Evolutionary conservation across 2,113 vertebrate genomes (phyloP).

Genomic region (Eira barbara): DNA sequence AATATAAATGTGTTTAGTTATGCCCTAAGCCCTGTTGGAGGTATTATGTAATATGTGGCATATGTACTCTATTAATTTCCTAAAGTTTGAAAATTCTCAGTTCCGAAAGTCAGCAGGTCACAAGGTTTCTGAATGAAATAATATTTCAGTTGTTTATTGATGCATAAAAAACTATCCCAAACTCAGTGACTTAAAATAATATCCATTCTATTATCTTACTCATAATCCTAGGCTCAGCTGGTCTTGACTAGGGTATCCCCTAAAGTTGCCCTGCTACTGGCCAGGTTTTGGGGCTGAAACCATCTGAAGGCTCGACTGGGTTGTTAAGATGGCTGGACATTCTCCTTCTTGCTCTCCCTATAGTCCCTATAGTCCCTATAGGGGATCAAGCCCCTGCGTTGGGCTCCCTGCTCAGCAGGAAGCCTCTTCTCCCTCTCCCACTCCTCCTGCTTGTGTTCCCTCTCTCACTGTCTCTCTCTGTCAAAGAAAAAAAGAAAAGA

Average conservation of each 20-base stretch:
- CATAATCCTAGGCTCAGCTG: neutral
- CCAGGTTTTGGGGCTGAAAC: neutral
- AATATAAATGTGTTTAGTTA: constrained; percentile 38
- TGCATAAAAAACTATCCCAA: neutral
- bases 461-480: too few species aligned
- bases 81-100: constrained; percentile 1
- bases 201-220: neutral
- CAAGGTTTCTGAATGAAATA: neutral
- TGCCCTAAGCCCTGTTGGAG: neutral
- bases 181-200: neutral
- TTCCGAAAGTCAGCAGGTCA: neutral
- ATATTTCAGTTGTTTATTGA: neutral
- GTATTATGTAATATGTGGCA: neutral
- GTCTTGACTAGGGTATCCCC: neutral
- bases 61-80: constrained; percentile 27
- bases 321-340: neutral
- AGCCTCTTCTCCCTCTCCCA: too few species aligned
- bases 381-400: too few species aligned
- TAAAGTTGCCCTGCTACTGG: neutral
- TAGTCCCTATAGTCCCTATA: too few species aligned
- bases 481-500: too few species aligned
- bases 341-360: neutral
- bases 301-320: neutral
- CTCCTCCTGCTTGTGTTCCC: too few species aligned
- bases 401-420: too few species aligned